Evolutionary conservation across 2,113 vertebrate species (phyloP), one percentile per base, ranked within the genome.

Genomic region (Pavo muticus): DNA sequence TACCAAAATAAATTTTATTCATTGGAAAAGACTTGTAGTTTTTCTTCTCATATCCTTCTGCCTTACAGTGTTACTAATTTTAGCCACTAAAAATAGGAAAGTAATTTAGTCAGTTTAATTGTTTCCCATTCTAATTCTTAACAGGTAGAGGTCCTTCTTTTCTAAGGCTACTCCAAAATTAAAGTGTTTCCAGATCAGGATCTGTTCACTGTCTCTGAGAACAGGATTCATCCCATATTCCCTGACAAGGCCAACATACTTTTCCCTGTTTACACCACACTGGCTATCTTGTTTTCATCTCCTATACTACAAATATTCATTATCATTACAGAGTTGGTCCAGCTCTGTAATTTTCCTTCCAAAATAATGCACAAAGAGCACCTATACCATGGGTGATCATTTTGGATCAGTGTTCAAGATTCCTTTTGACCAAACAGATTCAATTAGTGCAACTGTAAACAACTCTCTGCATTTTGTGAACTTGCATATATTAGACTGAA

Each of bases 61-160:
- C 78, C 75, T 94, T 87, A 52, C 35, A n/a, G 68, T 21, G 37
- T 71, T 93, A 81, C 87, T 75, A 87, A 90, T 79, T 65, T 86
- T 45, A 93, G 40, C 40, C 56, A 14, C 30, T 68, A 29, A 50
- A 95, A 84, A 70, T 35, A 47, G 61, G 42, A 73, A 75, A 67
- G 73, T 45, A 63, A 84, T 93, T 94, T 32, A 87, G 42, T 47
- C 45, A 52, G 35, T 77, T 84, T 80, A 70, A 80, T 50, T 40
- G 30, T 61, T 87, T 93, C 57, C 45, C 18, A 37, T 70, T 71
- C 73, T 61, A 16, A 42, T 84, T 67, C 65, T 72, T 81, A 70
- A 85, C 60, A 30, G 71, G n/a, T 19, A 70, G 70, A 94, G 15
- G 8, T 56, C 27, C 93, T 76, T 54, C 52, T 78, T 69, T 74